Percentiles rank a stretch among this genome's conserved stretches.
These are phyloP conservation scores for Drosophila acutilabella DNA, from an alignment of 2,888 invertebrate genomes.

Conservation along the genomic window DNA sequence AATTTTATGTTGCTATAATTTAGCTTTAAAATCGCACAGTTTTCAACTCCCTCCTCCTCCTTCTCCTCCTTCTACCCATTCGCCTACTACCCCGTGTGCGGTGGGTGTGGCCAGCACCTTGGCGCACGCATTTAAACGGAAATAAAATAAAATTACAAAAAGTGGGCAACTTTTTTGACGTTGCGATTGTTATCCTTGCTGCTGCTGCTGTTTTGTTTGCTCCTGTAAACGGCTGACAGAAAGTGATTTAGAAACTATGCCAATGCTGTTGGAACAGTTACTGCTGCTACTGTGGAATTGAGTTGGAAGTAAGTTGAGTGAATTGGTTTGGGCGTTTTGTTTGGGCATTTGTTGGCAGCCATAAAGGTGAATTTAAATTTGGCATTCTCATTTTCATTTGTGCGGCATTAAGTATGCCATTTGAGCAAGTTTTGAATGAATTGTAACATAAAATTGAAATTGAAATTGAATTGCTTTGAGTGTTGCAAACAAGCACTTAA, in stretches of 20 bases:
- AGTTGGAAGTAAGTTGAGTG: background rate
- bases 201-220: slow-evolving; percentile 31
- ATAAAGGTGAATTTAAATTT: slow-evolving; percentile 78
- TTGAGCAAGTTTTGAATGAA: slow-evolving; percentile 58
- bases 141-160: slow-evolving; percentile 81
- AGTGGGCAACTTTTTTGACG: slow-evolving; percentile 79
- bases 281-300: background rate
- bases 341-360: slow-evolving; percentile 49
- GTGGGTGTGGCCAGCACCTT: slow-evolving; percentile 33
- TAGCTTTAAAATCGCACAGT: slow-evolving; percentile 75
- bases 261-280: slow-evolving; percentile 30
- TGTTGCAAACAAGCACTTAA: slow-evolving; percentile 36
- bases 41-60: background rate
- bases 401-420: slow-evolving; percentile 43
- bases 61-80: background rate
- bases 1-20: slow-evolving; percentile 78
- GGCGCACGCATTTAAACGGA: slow-evolving; percentile 75
- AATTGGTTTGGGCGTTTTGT: slow-evolving; percentile 11
- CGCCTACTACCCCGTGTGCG: background rate
- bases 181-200: slow-evolving; percentile 73
- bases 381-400: slow-evolving; percentile 48
- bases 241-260: slow-evolving; percentile 80
- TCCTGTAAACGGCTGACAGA: slow-evolving; percentile 70
- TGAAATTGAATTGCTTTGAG: slow-evolving; percentile 46
- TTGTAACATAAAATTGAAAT: slow-evolving; percentile 65